Evolutionary conservation across 1,140 invertebrate species (phyloP), one percentile per base, ranked within the genome.

Genomic region (Achroia grisella): DNA sequence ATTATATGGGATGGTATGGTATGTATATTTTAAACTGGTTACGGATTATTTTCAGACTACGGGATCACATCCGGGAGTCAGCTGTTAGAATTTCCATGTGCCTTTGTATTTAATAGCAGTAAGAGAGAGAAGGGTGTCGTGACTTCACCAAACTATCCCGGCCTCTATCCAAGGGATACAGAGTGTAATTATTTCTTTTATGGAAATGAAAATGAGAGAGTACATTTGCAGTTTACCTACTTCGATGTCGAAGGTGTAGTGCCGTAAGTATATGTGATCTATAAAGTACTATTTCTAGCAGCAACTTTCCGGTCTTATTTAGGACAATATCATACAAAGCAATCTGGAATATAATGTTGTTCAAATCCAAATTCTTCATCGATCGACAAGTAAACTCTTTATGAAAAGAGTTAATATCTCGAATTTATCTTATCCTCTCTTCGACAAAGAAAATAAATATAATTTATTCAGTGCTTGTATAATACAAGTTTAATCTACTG

Each of bases 131-230:
- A 90, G 62, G 97, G 97, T 4, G 91, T 92, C 4, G 94, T 98
- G 79, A 91, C 92, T 52, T 97, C 94, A 44, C 96, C 97, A 1
- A 98, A 98, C 84, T 97, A 94, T 76, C 97, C 96, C 0, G 97
- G 97, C 8, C 90, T 91, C 34, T 98, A 98, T 86, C 95, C 96
- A 0, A 87, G 95, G 51, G 93, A 97, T 71, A 95, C 96, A 0
- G 95, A 97, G 72, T 98, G 97, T 76, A 94, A 98, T 88, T 98
- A 97, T 82, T 95, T 96, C 75, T 98, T 98, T 86, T 90, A 96
- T 68, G 97, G 95, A n/a, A 88, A 88, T 31, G 84, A 86, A 39
- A 90, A 91, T 39, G 95, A 98, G 69, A 91, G 91, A 54, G 91
- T 98, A 30, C 91, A 92, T 56, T 88, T 98, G 35, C 91, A 93